These are phyloP conservation scores for Lateolabrax maculatus DNA, from an alignment of 2,797 vertebrate genomes.

Conservation along the genomic window DNA sequence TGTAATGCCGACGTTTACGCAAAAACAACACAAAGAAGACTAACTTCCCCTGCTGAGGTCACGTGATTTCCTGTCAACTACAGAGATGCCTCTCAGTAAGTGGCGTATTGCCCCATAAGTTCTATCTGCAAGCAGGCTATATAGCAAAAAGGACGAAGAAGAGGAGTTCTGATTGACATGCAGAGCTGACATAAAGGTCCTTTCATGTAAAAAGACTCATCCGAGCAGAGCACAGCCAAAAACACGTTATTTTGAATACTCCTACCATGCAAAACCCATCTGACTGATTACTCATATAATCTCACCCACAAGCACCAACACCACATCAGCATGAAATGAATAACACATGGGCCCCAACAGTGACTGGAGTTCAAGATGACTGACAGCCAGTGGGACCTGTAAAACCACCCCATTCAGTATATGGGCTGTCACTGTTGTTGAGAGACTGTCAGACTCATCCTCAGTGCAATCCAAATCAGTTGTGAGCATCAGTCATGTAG, in stretches of 20 bases:
- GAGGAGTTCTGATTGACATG: slow-evolving; percentile 42
- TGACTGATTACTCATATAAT: slow-evolving; percentile 64
- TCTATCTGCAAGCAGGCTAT: slow-evolving; percentile 16
- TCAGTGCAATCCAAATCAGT: slow-evolving; percentile 77
- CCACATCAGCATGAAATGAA: slow-evolving; percentile 55
- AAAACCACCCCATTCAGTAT: slow-evolving; percentile 75
- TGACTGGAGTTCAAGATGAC: slow-evolving; percentile 63
- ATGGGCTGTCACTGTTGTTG: slow-evolving; percentile 77
- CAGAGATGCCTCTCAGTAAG: too few relatives aligned
- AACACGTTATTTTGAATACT: slow-evolving; percentile 42
- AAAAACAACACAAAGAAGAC: too few relatives aligned
- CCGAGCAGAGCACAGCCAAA: slow-evolving; percentile 15
- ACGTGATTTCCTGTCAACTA: too few relatives aligned
- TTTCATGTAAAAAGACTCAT: slow-evolving; percentile 48
- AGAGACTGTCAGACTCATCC: slow-evolving; percentile 78
- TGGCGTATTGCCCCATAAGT: slow-evolving; percentile 47
- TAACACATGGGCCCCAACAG: slow-evolving; percentile 48
- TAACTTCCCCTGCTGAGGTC: too few relatives aligned
- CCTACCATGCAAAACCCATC: slow-evolving; percentile 52
- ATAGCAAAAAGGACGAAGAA: slow-evolving; percentile 24
- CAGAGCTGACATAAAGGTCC: slow-evolving; percentile 44
- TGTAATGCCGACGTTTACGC: too few relatives aligned
- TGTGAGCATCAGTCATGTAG: slow-evolving; percentile 77
- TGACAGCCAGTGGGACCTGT: slow-evolving; percentile 78
- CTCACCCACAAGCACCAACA: slow-evolving; percentile 43